Evolutionary conservation across 2,888 invertebrate species (phyloP).

Genomic region (Drosophila macrothrix): DNA sequence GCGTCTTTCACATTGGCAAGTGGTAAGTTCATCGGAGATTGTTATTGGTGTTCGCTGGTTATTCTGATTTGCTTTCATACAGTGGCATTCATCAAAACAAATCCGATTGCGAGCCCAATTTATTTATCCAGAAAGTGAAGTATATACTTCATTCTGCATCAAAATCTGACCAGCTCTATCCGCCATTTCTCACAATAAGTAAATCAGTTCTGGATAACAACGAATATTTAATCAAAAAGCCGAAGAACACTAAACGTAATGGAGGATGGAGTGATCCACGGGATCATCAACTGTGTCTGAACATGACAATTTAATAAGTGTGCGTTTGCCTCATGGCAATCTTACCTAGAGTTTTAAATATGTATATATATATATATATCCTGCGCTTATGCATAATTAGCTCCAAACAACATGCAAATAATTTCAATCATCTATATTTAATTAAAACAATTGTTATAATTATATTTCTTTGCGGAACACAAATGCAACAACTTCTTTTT

Average conservation of each 20-base stretch:
- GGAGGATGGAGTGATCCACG: slow-evolving; percentile 98
- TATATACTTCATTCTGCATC: slow-evolving; percentile 87
- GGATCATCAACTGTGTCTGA: slow-evolving; percentile 93
- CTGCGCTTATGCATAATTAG: neutral
- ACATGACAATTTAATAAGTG: slow-evolving; percentile 86
- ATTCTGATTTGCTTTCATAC: slow-evolving; percentile 7
- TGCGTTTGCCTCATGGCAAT: neutral
- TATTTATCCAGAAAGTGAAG: slow-evolving; percentile 92
- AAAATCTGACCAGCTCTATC: slow-evolving; percentile 87
- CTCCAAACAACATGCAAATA: neutral
- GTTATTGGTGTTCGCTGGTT: neutral
- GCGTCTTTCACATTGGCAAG: slow-evolving; percentile 99
- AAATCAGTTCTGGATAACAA: slow-evolving; percentile 84
- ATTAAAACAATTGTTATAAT: neutral
- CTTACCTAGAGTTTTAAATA: neutral
- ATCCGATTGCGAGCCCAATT: slow-evolving; percentile 94
- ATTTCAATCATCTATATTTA: neutral
- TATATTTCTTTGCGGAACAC: neutral
- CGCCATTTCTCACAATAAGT: slow-evolving; percentile 86
- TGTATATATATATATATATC: too few relatives aligned
- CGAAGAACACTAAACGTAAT: slow-evolving; percentile 90
- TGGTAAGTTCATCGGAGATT: slow-evolving; percentile 88
- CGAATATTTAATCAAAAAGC: slow-evolving; percentile 88
- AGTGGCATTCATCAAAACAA: slow-evolving; percentile 99
- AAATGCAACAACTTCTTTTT: neutral